These are phyloP conservation scores for Takifugu ocellatus DNA, from an alignment of 2,797 vertebrate genomes.

Conservation along the genomic window DNA sequence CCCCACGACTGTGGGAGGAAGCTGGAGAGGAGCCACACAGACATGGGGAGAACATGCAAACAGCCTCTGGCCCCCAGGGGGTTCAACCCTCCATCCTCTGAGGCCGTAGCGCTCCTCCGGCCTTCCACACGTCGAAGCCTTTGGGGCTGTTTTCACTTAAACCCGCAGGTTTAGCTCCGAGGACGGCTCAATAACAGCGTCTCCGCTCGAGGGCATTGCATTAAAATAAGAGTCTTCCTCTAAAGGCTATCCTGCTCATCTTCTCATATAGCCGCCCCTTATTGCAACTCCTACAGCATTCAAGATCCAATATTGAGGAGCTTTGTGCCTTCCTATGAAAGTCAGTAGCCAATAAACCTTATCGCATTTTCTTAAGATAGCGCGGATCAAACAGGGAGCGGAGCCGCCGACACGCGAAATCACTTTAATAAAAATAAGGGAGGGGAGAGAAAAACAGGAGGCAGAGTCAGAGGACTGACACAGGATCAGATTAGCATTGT, in stretches of 20 bases:
- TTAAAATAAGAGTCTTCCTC: constrained; percentile 48
- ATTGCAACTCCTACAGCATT: constrained; percentile 43
- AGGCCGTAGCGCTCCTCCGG: too few relatives aligned
- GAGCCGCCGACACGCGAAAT: constrained; percentile 34
- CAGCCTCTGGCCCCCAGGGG: too few relatives aligned
- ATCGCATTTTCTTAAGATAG: constrained; percentile 65
- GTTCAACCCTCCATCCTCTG: too few relatives aligned
- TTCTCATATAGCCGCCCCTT: constrained; percentile 67
- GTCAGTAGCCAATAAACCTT: constrained; percentile 49
- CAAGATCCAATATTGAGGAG: constrained; percentile 44
- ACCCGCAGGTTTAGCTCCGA: not conserved
- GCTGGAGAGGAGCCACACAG: too few relatives aligned
- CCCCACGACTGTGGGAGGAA: too few relatives aligned
- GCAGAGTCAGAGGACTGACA: constrained; percentile 4
- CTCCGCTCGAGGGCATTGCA: constrained; percentile 58
- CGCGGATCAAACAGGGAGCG: constrained; percentile 28
- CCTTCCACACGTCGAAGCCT: too few relatives aligned
- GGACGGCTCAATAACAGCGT: constrained; percentile 20
- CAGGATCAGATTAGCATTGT: constrained; percentile 36
- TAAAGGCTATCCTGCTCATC: constrained; percentile 62
- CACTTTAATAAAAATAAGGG: constrained; percentile 37
- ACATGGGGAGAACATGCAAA: too few relatives aligned
- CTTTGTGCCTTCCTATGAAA: constrained; percentile 39
- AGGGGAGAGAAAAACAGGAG: not conserved
- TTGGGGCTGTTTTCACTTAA: too few relatives aligned